Percentiles rank a stretch among this genome's conserved stretches.
phyloP scores from a whole-genome alignment of 2,888 invertebrate genomes.

The Phortica okadai region DNA sequence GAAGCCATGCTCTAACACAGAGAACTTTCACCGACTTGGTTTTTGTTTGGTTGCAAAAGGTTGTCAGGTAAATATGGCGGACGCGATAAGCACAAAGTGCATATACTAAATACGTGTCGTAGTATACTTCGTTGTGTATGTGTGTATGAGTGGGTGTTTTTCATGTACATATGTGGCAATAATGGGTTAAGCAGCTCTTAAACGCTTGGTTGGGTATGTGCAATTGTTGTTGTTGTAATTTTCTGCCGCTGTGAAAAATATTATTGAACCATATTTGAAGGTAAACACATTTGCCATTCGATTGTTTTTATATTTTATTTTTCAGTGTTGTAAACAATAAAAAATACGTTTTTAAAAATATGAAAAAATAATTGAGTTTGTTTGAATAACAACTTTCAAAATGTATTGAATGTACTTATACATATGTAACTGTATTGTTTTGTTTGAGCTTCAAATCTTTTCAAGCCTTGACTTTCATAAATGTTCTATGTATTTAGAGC shows the following conservation, averaged over 20 bases:
- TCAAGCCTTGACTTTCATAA: background rate
- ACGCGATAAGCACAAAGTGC: slow-evolving; percentile 12
- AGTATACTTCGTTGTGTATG: background rate
- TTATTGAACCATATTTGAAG: slow-evolving; percentile 8
- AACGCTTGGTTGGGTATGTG: background rate
- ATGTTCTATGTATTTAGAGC: background rate
- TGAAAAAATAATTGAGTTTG: too few species aligned
- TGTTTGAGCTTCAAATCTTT: background rate
- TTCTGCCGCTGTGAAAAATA: background rate
- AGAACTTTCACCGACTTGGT: background rate
- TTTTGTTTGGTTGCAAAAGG: background rate
- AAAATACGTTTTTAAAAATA: background rate
- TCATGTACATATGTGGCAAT: background rate
- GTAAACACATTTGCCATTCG: slow-evolving; percentile 2
- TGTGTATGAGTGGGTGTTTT: background rate
- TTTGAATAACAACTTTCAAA: too few species aligned
- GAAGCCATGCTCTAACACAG: background rate
- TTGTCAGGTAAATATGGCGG: slow-evolving; percentile 20
- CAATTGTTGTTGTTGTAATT: background rate
- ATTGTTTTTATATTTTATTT: background rate
- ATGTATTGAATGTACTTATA: background rate
- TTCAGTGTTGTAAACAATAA: background rate
- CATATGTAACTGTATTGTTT: background rate
- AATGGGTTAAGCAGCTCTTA: background rate
- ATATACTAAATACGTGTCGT: background rate